Conservation (phyloP, 2,797 vertebrate genomes). For the Meriones psammophilus region DNA sequence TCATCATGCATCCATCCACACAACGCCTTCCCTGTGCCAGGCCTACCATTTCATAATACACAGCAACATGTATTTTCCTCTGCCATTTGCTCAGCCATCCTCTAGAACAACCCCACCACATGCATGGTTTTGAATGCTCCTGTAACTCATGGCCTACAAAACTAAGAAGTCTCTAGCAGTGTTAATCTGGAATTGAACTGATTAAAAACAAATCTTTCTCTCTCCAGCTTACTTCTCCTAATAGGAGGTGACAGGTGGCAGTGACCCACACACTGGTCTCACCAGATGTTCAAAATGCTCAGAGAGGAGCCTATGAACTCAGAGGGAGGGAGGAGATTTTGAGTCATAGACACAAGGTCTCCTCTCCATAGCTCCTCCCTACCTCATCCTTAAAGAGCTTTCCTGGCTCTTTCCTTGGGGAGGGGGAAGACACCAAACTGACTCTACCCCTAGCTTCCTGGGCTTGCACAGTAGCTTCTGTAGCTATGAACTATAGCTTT, state of each 20-base stretch:
- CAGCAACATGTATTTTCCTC: neutral
- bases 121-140: neutral
- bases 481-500: neutral
- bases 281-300: neutral
- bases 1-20: neutral
- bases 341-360: neutral
- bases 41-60: neutral
- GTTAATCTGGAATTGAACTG: constrained; percentile 15
- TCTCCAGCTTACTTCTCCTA: neutral
- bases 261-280: neutral
- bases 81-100: neutral
- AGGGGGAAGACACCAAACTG: neutral
- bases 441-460: neutral
- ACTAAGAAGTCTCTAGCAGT: constrained; percentile 7
- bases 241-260: neutral
- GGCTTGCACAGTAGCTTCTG: neutral
- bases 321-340: accelerated
- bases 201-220: constrained; percentile 30
- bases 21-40: neutral
- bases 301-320: neutral
- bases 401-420: no score
- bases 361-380: neutral
- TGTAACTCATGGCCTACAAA: neutral
- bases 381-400: neutral
- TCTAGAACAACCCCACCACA: neutral